A percentile compares a stretch with the other conserved stretches of the same genome.
Conservation (phyloP, 2,797 vertebrate genomes). For the Helarctos malayanus region DNA sequence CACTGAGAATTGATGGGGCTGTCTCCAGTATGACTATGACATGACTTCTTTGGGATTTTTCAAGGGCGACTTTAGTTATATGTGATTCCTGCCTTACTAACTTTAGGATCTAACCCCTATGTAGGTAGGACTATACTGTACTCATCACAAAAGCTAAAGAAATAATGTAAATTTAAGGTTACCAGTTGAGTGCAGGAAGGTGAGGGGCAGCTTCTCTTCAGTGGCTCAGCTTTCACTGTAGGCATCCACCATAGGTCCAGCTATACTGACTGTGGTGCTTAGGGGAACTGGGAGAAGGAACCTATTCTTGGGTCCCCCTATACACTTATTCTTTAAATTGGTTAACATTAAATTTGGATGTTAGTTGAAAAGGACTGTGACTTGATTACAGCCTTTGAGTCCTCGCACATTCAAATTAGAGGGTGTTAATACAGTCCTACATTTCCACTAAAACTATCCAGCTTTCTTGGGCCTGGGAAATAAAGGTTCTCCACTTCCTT, state of each 20-base stretch:
- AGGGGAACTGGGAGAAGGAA: not conserved
- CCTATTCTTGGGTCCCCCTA: not conserved
- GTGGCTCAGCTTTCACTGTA: not conserved
- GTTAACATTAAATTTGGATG: not conserved
- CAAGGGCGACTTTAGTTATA: not conserved
- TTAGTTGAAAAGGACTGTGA: constrained; percentile 13
- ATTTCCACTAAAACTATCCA: not conserved
- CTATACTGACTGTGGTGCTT: not conserved
- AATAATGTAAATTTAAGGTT: not conserved
- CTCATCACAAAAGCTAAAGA: constrained; percentile 24
- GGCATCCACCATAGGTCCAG: not conserved
- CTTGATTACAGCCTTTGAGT: not conserved
- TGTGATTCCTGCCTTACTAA: not conserved
- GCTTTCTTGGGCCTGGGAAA: not conserved
- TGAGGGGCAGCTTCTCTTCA: not conserved
- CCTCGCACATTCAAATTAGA: constrained; percentile 36
- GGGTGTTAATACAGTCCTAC: not conserved
- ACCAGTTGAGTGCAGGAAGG: not conserved
- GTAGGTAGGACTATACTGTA: not conserved
- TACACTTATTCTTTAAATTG: not conserved
- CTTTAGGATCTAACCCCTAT: not conserved
- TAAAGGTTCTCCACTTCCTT: not conserved
- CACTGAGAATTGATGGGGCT: not conserved
- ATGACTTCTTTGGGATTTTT: not conserved
- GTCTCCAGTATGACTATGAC: not conserved